phyloP scores from a whole-genome alignment of 2,888 invertebrate species.

The Gymnosoma rotundatum region DNA sequence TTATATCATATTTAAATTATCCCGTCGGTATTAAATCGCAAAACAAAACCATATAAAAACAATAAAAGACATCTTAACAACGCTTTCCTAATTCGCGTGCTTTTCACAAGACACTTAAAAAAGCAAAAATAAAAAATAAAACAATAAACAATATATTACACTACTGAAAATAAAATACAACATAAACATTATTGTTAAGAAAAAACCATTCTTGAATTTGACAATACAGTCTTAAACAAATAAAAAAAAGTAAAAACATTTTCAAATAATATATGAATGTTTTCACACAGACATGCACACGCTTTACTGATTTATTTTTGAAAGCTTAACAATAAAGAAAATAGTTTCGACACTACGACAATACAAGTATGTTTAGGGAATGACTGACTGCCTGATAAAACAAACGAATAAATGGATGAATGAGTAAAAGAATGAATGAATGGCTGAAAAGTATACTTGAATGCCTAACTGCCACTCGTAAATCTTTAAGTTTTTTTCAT shows the following conservation, averaged over 20 bases:
- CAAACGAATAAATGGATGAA: constrained; percentile 2
- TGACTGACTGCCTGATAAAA: background rate
- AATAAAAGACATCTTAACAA: constrained; percentile 1
- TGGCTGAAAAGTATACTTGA: constrained; percentile 32
- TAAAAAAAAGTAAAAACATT: constrained; percentile 15
- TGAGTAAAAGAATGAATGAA: constrained; percentile 19
- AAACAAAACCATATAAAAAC: background rate
- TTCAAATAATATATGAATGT: constrained; percentile 38
- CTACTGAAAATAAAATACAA: background rate
- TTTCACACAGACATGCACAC: background rate
- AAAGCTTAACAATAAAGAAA: constrained; percentile 7
- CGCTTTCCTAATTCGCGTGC: background rate
- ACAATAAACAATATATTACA: no score
- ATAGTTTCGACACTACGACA: constrained; percentile 17
- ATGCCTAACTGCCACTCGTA: constrained; percentile 50
- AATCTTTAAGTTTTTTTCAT: constrained; percentile 44
- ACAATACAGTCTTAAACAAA: constrained; percentile 33
- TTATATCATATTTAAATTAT: constrained; percentile 4
- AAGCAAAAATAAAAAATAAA: background rate
- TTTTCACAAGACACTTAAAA: background rate
- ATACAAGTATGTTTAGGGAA: background rate
- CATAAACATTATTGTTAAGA: background rate
- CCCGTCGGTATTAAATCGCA: background rate
- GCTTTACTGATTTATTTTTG: background rate
- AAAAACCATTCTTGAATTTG: constrained; percentile 35